phyloP scores from a whole-genome alignment of 2,113 vertebrate genomes.

The Ornithorhynchus anatinus region DNA sequence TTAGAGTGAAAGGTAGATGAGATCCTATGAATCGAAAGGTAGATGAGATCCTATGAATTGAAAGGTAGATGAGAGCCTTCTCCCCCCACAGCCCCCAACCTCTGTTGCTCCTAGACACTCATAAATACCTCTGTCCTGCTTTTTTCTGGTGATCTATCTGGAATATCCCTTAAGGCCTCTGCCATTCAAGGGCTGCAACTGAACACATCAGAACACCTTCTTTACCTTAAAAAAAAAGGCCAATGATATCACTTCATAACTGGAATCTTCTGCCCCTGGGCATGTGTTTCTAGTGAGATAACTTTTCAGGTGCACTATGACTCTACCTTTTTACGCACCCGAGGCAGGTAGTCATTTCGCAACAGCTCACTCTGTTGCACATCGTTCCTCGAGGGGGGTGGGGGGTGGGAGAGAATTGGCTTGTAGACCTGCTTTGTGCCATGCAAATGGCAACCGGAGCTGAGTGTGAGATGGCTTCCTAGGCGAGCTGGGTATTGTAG shows the following conservation, averaged over 20 bases:
- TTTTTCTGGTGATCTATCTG: not conserved
- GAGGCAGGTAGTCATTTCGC: conserved; percentile 8
- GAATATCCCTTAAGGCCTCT: too few relatives aligned
- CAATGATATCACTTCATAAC: not conserved
- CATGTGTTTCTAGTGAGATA: not conserved
- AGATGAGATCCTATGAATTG: too few relatives aligned
- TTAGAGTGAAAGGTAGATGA: too few relatives aligned
- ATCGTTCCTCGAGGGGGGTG: conserved; percentile 5
- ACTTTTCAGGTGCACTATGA: not conserved
- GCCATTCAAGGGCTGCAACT: too few relatives aligned
- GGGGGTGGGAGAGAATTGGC: not conserved
- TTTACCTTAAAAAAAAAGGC: not conserved
- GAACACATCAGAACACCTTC: not conserved
- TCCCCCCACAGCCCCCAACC: too few relatives aligned
- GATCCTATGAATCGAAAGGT: too few relatives aligned
- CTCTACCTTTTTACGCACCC: not conserved
- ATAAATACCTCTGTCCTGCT: not conserved
- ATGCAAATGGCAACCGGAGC: not conserved
- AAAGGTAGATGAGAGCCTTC: too few relatives aligned
- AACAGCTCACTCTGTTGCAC: not conserved
- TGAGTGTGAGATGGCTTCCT: not conserved
- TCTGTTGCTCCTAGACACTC: too few relatives aligned
- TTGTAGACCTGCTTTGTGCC: conserved; percentile 3
- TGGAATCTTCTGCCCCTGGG: not conserved
- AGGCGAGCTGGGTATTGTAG: not conserved